Percentiles rank a stretch among this genome's conserved stretches.
Evolutionary conservation across 2,797 vertebrate species (phyloP).

Genomic region (Sebastes kiyomatsui): DNA sequence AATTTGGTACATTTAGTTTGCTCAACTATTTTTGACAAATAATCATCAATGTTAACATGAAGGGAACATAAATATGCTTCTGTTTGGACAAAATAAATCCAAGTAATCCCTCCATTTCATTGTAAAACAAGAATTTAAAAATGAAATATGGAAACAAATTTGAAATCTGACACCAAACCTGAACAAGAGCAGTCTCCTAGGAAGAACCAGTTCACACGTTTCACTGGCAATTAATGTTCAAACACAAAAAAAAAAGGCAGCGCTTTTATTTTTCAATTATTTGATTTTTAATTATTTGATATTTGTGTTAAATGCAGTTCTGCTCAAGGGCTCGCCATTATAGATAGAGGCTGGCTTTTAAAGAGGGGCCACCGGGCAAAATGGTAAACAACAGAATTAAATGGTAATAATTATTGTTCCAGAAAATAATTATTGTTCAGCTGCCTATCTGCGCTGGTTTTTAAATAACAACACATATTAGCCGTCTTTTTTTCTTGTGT

Average conservation of each 20-base stretch:
- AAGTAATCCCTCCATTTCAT: not conserved
- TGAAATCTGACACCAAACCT: slow-evolving; percentile 12
- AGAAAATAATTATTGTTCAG: slow-evolving; percentile 82
- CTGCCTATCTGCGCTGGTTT: slow-evolving; percentile 73
- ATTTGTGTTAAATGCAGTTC: slow-evolving; percentile 68
- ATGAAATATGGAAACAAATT: not conserved
- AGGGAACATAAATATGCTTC: not conserved
- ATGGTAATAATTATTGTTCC: slow-evolving; percentile 81
- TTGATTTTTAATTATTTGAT: slow-evolving; percentile 81
- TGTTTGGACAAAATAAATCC: not conserved
- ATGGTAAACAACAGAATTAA: slow-evolving; percentile 80
- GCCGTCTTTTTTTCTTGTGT: slow-evolving; percentile 13
- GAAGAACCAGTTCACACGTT: slow-evolving; percentile 10
- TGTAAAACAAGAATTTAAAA: not conserved
- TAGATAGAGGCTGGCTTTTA: slow-evolving; percentile 69
- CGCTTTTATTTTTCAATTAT: slow-evolving; percentile 75
- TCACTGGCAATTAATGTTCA: slow-evolving; percentile 57
- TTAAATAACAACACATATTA: slow-evolving; percentile 81
- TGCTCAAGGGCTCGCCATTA: slow-evolving; percentile 71
- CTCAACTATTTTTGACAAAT: not conserved
- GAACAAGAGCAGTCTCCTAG: not conserved
- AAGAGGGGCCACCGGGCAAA: slow-evolving; percentile 74
- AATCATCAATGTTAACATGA: not conserved
- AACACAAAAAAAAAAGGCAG: slow-evolving; percentile 17
- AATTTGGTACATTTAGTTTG: not conserved